A percentile compares a stretch with the other conserved stretches of the same genome.
phyloP scores from a whole-genome alignment of 2,797 vertebrate species.

The Geotrypetes seraphini region DNA sequence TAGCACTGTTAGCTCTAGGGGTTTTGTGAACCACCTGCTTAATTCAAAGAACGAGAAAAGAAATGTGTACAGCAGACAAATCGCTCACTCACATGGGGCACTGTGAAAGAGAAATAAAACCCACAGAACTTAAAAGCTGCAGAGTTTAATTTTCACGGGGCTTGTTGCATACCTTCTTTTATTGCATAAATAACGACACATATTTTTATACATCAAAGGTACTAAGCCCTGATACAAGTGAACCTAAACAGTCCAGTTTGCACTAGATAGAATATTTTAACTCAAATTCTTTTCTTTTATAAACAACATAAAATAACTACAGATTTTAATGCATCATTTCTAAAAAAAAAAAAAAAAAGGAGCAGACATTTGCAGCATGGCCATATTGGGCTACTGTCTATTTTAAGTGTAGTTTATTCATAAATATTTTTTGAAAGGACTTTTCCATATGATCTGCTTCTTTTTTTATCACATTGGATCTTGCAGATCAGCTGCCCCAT shows the following conservation, averaged over 20 bases:
- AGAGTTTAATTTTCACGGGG: background rate
- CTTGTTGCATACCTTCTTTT: conserved; percentile 7
- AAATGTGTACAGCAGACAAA: conserved; percentile 23
- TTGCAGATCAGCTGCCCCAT: too few species aligned
- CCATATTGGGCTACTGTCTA: too few species aligned
- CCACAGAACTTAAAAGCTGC: background rate
- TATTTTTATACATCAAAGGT: background rate
- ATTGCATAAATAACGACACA: background rate
- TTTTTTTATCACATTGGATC: too few species aligned
- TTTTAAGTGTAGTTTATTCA: too few species aligned
- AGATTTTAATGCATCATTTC: too few species aligned
- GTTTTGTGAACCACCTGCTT: conserved; percentile 40
- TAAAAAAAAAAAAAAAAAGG: too few species aligned
- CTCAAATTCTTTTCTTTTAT: too few species aligned
- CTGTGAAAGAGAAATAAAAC: conserved; percentile 18
- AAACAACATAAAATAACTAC: too few species aligned
- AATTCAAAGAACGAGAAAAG: conserved; percentile 19
- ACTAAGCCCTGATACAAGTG: background rate
- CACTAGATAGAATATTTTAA: too few species aligned
- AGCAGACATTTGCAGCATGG: too few species aligned
- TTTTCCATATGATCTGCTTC: too few species aligned
- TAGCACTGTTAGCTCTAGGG: conserved; percentile 21
- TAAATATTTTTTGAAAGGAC: too few species aligned
- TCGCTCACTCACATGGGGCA: conserved; percentile 16
- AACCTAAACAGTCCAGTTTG: background rate